Base-by-base conservation (phyloP, 2,113 vertebrate species). In the Taurulus bubalis region DNA sequence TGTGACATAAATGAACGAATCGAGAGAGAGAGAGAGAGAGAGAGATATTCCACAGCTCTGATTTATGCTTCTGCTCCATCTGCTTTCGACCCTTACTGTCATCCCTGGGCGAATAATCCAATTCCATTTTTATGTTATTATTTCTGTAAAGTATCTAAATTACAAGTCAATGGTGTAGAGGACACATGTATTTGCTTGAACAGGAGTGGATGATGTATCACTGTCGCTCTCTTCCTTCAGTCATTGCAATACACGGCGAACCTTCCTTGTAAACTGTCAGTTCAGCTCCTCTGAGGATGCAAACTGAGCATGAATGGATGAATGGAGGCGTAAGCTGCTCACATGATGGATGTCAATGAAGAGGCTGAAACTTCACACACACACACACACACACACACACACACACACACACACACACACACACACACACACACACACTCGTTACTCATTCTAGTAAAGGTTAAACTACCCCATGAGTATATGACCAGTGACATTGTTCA, bases 391-490 rank as follows among this genome's bases (percentile, higher is more conserved):
- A n/a, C 20, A 36, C n/a, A 28, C 66, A 62, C 28, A 55, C 58
- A 64, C 65, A 80, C 66, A 42, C n/a, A 45, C 51, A 36, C n/a
- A 28, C 66, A 62, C 28, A 55, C 58, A 64, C 65, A 80, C 66
- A 42, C 20, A 36, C n/a, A 28, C 66, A 62, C 28, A 55, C 58
- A 64, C 65, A 80, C 66, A 42, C n/a, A 45, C 51, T 59, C 84
- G 80, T 89, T 76, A 81, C 64, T 81, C 71, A 77, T 72, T 49
- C 66, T 20, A 79, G 71, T 74, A 93, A 91, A 91, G 89, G 89
- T 91, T 90, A 91, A 80, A 85, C 59, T 63, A 75, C 67, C 75
- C 70, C 82, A 85, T 85, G 81, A 87, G 88, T 84, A 70, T 84
- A 70, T 74, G 78, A 80, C 70, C 71, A 66, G 11, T 75, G 81